These are phyloP conservation scores for Lamellibrachia columna DNA, from an alignment of 2,888 invertebrate genomes.

Conservation along the genomic window DNA sequence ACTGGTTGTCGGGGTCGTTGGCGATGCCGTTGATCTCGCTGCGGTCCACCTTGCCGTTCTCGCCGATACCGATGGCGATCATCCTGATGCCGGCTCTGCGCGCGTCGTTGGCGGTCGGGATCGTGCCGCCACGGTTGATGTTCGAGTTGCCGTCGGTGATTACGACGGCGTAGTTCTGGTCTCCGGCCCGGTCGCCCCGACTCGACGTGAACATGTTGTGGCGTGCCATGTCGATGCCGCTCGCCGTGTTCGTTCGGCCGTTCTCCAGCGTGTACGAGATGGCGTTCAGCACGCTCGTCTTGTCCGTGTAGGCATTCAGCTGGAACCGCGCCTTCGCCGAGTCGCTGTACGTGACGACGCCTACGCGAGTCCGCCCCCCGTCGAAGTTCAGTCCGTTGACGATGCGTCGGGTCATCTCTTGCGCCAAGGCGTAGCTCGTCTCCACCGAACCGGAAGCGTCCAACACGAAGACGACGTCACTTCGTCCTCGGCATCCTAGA, in stretches of 20 bases:
- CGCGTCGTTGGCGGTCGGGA: conserved; percentile 49
- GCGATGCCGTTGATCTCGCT: conserved; percentile 37
- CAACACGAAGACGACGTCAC: conserved; percentile 40
- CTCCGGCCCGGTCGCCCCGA: conserved; percentile 38
- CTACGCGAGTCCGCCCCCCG: conserved; percentile 42
- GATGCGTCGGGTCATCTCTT: conserved; percentile 33
- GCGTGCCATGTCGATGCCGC: conserved; percentile 41
- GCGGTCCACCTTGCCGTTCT: conserved; percentile 32
- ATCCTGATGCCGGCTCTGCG: conserved; percentile 50
- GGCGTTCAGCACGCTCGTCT: conserved; percentile 51
- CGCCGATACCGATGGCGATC: conserved; percentile 49
- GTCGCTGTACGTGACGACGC: conserved; percentile 53
- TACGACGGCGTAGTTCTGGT: conserved; percentile 39
- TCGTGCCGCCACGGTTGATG: conserved; percentile 51
- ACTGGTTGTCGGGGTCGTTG: conserved; percentile 31
- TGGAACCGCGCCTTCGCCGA: conserved; percentile 49
- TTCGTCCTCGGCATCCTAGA: conserved; percentile 34
- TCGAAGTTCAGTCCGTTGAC: conserved; percentile 41
- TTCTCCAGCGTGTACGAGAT: conserved; percentile 55
- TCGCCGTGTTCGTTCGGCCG: conserved; percentile 60
- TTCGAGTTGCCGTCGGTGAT: conserved; percentile 59
- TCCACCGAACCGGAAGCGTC: conserved; percentile 43
- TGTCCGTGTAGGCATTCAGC: conserved; percentile 50
- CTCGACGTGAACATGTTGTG: conserved; percentile 35
- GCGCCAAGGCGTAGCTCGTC: conserved; percentile 34